phyloP scores from a whole-genome alignment of 2,888 invertebrate genomes.

The Kuschelorhynchus macadamiae region DNA sequence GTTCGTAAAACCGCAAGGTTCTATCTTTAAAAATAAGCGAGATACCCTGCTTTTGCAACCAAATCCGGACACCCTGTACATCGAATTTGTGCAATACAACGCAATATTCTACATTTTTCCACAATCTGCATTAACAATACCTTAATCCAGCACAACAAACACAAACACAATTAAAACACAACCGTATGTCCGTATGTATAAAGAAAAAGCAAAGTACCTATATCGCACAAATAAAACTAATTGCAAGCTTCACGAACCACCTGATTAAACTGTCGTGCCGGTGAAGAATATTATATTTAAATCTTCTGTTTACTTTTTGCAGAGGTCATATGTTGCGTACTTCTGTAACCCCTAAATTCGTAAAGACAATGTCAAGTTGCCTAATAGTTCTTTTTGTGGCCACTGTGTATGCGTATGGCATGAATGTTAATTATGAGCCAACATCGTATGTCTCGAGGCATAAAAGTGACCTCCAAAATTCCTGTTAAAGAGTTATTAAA shows the following conservation, averaged over 20 bases:
- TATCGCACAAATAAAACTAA: not conserved
- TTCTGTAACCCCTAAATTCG: conserved; percentile 41
- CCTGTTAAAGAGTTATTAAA: not conserved
- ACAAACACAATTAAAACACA: too few relatives aligned
- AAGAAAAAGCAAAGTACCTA: not conserved
- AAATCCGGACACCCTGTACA: too few relatives aligned
- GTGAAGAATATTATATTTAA: conserved; percentile 10
- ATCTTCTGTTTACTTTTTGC: conserved; percentile 18
- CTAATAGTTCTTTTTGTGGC: conserved; percentile 36
- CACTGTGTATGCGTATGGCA: conserved; percentile 36
- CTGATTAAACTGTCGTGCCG: conserved; percentile 6
- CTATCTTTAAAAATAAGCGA: too few relatives aligned
- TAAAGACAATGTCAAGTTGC: conserved; percentile 44
- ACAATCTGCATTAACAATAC: too few relatives aligned
- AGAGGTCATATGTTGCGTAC: conserved; percentile 22
- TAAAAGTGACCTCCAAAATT: conserved; percentile 26
- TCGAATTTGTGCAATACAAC: too few relatives aligned
- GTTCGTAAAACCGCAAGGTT: too few relatives aligned
- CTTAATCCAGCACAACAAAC: too few relatives aligned
- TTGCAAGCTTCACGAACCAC: not conserved
- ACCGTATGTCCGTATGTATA: too few relatives aligned
- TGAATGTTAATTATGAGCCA: conserved; percentile 34
- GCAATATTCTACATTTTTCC: too few relatives aligned
- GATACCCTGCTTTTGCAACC: too few relatives aligned
- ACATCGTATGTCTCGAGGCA: conserved; percentile 23